Conservation (phyloP, 2,888 invertebrate genomes). For the Xanthia icteritia region DNA sequence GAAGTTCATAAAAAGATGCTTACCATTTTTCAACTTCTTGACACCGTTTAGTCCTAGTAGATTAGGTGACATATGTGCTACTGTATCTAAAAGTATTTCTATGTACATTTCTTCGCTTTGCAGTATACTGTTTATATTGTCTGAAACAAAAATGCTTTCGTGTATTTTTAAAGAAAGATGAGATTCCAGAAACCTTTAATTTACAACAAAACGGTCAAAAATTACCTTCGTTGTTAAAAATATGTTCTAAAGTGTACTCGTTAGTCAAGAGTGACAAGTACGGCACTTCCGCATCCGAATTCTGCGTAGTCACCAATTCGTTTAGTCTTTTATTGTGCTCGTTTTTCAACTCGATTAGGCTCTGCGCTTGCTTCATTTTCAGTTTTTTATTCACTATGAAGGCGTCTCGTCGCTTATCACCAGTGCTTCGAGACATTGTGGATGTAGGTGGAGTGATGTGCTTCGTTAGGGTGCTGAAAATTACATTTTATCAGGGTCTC, state of each 20-base stretch:
- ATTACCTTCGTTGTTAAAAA: slow-evolving; percentile 83
- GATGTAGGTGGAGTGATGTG: slow-evolving; percentile 92
- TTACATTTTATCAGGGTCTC: background rate
- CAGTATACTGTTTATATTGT: slow-evolving; percentile 92
- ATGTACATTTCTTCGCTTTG: slow-evolving; percentile 93
- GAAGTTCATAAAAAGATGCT: slow-evolving; percentile 9
- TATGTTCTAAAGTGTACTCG: slow-evolving; percentile 82
- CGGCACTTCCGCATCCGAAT: slow-evolving; percentile 86
- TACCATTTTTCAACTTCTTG: slow-evolving; percentile 90
- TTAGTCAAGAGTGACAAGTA: slow-evolving; percentile 85
- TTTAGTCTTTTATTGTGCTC: slow-evolving; percentile 79
- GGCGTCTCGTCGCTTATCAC: slow-evolving; percentile 82
- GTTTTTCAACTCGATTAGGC: slow-evolving; percentile 82
- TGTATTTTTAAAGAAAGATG: background rate
- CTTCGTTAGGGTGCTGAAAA: slow-evolving; percentile 92
- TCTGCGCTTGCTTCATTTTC: slow-evolving; percentile 83
- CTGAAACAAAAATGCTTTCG: slow-evolving; percentile 72
- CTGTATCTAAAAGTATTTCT: slow-evolving; percentile 90
- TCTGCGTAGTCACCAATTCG: slow-evolving; percentile 79
- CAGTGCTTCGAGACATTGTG: slow-evolving; percentile 78
- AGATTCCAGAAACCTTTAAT: background rate
- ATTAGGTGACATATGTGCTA: slow-evolving; percentile 90
- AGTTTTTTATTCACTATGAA: slow-evolving; percentile 85
- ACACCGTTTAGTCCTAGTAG: slow-evolving; percentile 91
- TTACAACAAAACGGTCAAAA: background rate